Evolutionary conservation across 2,797 vertebrate species (phyloP), one percentile per base, ranked within the genome.

Genomic region (Rhinatrema bivittatum): DNA sequence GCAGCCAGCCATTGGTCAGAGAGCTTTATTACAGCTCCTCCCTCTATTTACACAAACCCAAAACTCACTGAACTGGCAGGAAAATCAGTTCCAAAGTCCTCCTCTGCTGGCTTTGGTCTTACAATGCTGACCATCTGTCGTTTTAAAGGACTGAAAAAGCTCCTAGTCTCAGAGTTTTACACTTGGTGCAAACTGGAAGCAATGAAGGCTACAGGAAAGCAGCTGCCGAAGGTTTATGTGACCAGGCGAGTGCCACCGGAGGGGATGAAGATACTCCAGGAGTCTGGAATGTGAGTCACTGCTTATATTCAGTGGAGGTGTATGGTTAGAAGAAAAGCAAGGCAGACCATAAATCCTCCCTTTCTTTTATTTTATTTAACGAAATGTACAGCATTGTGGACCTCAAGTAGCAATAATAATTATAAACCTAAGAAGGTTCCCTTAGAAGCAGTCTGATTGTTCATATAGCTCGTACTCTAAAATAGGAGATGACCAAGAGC

Each of bases 161-260:
- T 79, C 2, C 53, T 62, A 2, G 57, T 52, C 11, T 20, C 59
- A 36, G 68, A 62, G 25, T 45, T 75, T 19, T 65, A 50, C 27
- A 27, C 56, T 27, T 31, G 36, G 3, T 29, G 39, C 30, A 40
- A 46, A 4, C 31, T 60, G 11, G 47, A 55, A 35, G 52, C 23
- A 13, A 23, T 59, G 30, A 67, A 65, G 39, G 70, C 74, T 22
- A 59, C 66, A 23, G 77, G 77, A 73, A 79, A 78, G 10, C 72
- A 63, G 3, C 42, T 85, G 36, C 70, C 70, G 2, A 68, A 72
- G 14, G 72, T 89, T 10, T 89, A 84, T 20, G 60, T 90, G 38
- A 85, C 83, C 21, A 76, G 86, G 10, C 76, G 78, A 53, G 75
- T 90, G 32, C 87, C 85, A 12, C 81, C 78, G 1, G 81, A 81